A percentile compares a stretch with the other conserved stretches of the same genome.
These are phyloP conservation scores for Ranitomeya imitator DNA, from an alignment of 2,113 vertebrate genomes.

Conservation along the genomic window DNA sequence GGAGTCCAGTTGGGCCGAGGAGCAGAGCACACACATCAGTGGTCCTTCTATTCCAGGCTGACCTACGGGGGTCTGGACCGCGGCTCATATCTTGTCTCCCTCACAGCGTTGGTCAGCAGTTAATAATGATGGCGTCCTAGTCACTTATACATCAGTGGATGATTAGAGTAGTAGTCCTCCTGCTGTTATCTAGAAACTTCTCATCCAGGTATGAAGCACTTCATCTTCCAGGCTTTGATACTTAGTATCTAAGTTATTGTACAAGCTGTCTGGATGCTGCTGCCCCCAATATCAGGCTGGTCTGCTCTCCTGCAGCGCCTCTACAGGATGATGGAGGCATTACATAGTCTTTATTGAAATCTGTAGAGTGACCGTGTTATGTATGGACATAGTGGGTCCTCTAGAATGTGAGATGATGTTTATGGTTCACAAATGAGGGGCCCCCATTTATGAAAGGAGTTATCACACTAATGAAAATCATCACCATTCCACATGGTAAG, in stretches of 20 bases:
- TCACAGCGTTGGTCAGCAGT: conserved; percentile 65
- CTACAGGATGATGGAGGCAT: not conserved
- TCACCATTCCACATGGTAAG: too few relatives aligned
- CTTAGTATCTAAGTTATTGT: too few relatives aligned
- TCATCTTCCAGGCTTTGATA: not conserved
- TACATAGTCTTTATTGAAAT: not conserved
- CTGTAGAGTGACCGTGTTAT: not conserved
- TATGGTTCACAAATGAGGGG: not conserved
- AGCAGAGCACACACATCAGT: conserved; percentile 47
- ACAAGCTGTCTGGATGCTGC: too few relatives aligned
- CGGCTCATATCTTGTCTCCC: conserved; percentile 65
- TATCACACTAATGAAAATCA: too few relatives aligned
- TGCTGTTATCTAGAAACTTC: not conserved
- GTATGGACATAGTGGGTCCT: not conserved
- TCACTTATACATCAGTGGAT: conserved; percentile 41
- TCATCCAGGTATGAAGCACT: not conserved
- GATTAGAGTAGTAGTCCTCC: conserved; percentile 60
- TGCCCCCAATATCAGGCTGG: too few relatives aligned
- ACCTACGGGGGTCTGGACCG: conserved; percentile 52
- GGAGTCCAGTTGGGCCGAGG: not conserved
- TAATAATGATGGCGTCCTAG: conserved; percentile 55
- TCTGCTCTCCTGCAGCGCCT: not conserved
- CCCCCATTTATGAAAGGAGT: too few relatives aligned
- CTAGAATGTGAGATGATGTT: not conserved
- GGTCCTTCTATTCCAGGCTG: conserved; percentile 64